A percentile compares a stretch with the other conserved stretches of the same genome.
Conservation (phyloP, 2,113 vertebrate genomes). For the Rissa tridactyla region DNA sequence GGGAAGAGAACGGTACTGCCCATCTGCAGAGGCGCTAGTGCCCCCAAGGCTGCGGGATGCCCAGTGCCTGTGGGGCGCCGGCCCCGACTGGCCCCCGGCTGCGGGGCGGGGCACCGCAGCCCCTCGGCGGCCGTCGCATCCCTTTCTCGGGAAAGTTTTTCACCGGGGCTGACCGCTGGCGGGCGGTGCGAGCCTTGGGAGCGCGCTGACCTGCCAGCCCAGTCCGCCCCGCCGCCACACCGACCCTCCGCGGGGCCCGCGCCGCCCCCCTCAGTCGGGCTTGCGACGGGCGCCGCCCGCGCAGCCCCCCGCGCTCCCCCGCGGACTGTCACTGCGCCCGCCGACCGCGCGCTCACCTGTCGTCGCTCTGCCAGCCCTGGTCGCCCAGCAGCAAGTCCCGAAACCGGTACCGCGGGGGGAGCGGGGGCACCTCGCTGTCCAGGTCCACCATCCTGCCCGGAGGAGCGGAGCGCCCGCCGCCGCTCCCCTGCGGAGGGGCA, state of each 20-base stretch:
- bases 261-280: neutral
- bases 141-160: neutral
- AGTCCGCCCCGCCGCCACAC: neutral
- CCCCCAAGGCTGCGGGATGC: neutral
- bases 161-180: neutral
- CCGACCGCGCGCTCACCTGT: constrained; percentile 78
- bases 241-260: neutral
- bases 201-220: neutral
- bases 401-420: constrained; percentile 89
- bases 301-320: neutral
- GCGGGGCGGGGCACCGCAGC: neutral
- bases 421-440: constrained; percentile 88
- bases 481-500: neutral
- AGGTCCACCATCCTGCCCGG: constrained; percentile 80
- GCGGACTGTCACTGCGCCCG: neutral
- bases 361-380: constrained; percentile 89
- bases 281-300: neutral
- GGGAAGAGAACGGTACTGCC: neutral
- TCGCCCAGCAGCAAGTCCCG: constrained; percentile 91
- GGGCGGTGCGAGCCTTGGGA: neutral
- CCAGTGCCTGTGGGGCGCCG: neutral
- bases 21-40: neutral
- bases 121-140: neutral
- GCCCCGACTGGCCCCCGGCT: neutral
- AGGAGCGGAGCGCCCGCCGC: neutral